phyloP scores from a whole-genome alignment of 2,113 vertebrate genomes.

The Neolamprologus hecqui region DNA sequence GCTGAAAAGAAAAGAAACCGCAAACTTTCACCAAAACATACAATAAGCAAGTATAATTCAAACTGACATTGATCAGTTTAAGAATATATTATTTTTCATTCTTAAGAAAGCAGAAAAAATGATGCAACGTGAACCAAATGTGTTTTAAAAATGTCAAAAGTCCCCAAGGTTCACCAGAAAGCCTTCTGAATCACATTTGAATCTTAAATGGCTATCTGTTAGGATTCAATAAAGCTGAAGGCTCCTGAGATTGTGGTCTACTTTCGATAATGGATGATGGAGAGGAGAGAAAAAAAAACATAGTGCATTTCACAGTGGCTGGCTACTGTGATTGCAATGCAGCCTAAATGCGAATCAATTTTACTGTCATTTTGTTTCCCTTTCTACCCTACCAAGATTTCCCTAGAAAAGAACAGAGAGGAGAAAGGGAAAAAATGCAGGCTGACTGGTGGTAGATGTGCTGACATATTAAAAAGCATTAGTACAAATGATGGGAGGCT shows the following conservation, averaged over 20 bases:
- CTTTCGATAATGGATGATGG: conserved; percentile 23
- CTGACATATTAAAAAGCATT: conserved; percentile 33
- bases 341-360: conserved; percentile 44
- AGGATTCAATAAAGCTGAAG: conserved; percentile 1
- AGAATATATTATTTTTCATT: background rate
- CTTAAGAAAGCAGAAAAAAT: background rate
- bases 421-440: background rate
- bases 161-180: background rate
- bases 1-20: conserved; percentile 62
- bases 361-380: conserved; percentile 16
- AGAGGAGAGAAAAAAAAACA: background rate
- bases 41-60: background rate
- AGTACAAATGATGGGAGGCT: background rate
- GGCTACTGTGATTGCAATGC: conserved; percentile 35
- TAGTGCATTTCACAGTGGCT: conserved; percentile 38
- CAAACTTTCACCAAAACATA: background rate
- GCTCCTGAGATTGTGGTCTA: background rate
- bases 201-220: conserved; percentile 10
- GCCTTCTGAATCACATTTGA: background rate
- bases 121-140: background rate
- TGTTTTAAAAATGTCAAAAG: background rate
- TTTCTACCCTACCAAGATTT: background rate
- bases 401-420: background rate
- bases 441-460: background rate
- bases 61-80: background rate